Conservation (phyloP, 2,888 invertebrate genomes). For the Papilio elwesi region DNA sequence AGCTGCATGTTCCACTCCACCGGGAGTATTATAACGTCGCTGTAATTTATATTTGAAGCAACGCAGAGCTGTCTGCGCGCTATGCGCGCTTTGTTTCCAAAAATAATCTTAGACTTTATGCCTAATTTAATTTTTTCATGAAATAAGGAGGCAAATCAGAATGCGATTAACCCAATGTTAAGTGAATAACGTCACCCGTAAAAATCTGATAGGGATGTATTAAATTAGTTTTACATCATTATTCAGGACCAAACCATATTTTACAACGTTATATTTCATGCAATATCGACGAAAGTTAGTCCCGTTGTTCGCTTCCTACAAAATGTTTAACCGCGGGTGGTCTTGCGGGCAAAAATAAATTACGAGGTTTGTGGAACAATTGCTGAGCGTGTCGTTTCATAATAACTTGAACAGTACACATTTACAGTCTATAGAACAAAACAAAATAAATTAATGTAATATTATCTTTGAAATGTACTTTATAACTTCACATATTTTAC, state of each 20-base stretch:
- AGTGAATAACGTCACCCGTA: too few relatives aligned
- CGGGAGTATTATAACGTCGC: slow-evolving; percentile 47
- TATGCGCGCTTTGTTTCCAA: slow-evolving; percentile 24
- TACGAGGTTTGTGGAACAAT: slow-evolving; percentile 39
- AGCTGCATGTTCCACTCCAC: slow-evolving; percentile 44
- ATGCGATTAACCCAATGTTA: background rate
- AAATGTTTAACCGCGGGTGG: slow-evolving; percentile 21
- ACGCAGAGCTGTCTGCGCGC: slow-evolving; percentile 6
- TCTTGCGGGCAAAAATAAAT: slow-evolving; percentile 27
- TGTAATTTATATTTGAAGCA: slow-evolving; percentile 47
- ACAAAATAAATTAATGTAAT: background rate
- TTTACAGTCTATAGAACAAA: slow-evolving; percentile 6
- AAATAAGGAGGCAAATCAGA: background rate
- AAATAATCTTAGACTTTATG: slow-evolving; percentile 14
- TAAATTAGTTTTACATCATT: background rate
- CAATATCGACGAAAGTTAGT: slow-evolving; percentile 9
- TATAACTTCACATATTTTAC: background rate
- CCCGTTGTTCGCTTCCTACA: slow-evolving; percentile 15
- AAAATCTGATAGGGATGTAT: too few relatives aligned
- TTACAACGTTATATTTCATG: slow-evolving; percentile 9
- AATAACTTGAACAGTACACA: slow-evolving; percentile 23
- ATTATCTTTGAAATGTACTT: background rate
- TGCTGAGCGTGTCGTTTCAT: slow-evolving; percentile 34
- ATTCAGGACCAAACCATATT: background rate
- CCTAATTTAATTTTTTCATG: too few relatives aligned